Percentiles rank a stretch among this genome's conserved stretches.
Evolutionary conservation across 2,888 invertebrate genomes (phyloP).

Genomic region (Temnothorax ravouxi): DNA sequence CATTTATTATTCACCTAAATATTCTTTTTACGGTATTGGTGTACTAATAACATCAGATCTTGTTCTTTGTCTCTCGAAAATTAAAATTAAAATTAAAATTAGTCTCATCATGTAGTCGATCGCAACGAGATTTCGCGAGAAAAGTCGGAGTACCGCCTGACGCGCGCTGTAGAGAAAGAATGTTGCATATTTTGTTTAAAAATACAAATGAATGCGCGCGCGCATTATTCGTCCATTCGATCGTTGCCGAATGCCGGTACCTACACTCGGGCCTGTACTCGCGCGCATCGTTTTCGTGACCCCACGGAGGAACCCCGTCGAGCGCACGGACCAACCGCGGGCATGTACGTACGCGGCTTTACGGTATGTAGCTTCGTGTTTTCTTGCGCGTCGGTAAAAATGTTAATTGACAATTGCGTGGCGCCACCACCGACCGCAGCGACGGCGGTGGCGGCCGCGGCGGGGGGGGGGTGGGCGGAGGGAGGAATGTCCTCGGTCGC

Average conservation of each 20-base stretch:
- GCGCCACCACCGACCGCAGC: constrained; percentile 80
- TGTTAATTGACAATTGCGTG: constrained; percentile 86
- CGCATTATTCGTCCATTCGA: neutral
- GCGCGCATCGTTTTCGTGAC: constrained; percentile 38
- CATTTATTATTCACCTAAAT: too few relatives aligned
- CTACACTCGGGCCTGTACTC: neutral
- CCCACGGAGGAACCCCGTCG: constrained; percentile 71
- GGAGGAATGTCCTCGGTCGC: constrained; percentile 51
- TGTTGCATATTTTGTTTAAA: neutral
- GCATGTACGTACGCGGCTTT: constrained; percentile 60
- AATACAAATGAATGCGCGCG: neutral
- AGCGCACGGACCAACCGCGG: constrained; percentile 60
- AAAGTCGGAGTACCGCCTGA: neutral
- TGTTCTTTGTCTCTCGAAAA: neutral
- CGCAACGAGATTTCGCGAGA: neutral
- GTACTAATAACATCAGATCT: neutral
- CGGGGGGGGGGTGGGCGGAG: constrained; percentile 24
- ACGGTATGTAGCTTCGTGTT: constrained; percentile 79
- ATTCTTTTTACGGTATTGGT: neutral
- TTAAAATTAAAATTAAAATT: constrained; percentile 5
- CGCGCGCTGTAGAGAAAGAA: neutral
- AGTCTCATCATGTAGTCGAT: neutral
- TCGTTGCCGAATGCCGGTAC: constrained; percentile 16
- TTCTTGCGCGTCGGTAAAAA: constrained; percentile 84
- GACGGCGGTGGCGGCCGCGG: constrained; percentile 29